phyloP scores from a whole-genome alignment of 2,113 vertebrate species.

The Alexandromys fortis region DNA sequence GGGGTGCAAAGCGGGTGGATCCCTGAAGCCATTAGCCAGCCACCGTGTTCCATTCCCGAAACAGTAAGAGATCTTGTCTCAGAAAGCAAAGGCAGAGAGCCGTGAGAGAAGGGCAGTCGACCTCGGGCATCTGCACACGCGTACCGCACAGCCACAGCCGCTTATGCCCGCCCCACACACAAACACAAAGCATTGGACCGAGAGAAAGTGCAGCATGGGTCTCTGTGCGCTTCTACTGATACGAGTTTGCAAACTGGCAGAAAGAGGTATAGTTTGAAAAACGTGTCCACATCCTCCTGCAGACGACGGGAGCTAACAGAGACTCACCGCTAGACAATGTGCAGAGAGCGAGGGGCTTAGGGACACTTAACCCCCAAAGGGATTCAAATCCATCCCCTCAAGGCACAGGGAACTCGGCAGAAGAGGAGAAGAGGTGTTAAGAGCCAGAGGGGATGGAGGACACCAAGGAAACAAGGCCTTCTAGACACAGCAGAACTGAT shows the following conservation, averaged over 20 bases:
- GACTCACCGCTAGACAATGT: neutral
- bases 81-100: neutral
- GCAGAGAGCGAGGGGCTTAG: neutral
- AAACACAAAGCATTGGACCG: neutral
- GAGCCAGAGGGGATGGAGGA: neutral
- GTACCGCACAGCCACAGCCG: neutral
- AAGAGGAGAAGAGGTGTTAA: neutral
- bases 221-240: conserved; percentile 19
- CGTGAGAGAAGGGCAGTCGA: neutral
- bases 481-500: neutral
- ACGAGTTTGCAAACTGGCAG: neutral
- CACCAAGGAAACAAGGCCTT: neutral
- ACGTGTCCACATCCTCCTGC: neutral
- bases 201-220: neutral
- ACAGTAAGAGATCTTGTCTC: neutral
- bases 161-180: too few species aligned
- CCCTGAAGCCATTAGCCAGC: neutral
- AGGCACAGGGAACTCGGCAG: neutral
- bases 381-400: neutral
- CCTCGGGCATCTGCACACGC: too few species aligned
- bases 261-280: neutral
- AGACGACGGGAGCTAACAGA: too few species aligned
- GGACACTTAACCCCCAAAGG: neutral
- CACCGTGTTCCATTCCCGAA: too few species aligned
- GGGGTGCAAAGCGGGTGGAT: neutral